Conservation (phyloP, 2,888 invertebrate species). For the Mycalesis mineus region DNA sequence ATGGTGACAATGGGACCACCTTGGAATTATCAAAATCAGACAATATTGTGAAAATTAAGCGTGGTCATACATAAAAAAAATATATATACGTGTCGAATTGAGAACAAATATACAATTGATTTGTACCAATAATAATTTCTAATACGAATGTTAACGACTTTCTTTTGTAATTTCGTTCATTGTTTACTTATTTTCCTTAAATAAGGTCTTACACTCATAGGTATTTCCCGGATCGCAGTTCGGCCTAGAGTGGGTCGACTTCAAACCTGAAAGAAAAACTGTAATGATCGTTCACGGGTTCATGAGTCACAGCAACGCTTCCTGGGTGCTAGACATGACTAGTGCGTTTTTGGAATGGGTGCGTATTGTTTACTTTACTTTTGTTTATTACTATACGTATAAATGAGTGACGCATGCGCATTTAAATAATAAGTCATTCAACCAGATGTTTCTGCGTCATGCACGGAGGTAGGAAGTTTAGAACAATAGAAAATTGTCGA, state of each 20-base stretch:
- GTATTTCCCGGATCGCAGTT: conserved; percentile 67
- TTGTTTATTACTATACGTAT: too few species aligned
- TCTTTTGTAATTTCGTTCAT: too few species aligned
- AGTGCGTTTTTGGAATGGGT: conserved; percentile 78
- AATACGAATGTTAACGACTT: too few species aligned
- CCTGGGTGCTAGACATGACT: conserved; percentile 80
- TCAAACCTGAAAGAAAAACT: conserved; percentile 70
- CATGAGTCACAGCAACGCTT: conserved; percentile 76
- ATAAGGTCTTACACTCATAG: conserved; percentile 42
- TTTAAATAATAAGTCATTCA: neutral
- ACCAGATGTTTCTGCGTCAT: neutral
- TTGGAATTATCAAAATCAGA: too few species aligned
- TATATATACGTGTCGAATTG: too few species aligned
- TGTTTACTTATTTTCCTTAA: neutral
- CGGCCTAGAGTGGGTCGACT: conserved; percentile 78
- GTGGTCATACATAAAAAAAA: too few species aligned
- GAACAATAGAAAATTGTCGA: too few species aligned
- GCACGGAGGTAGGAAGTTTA: too few species aligned
- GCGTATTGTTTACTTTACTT: neutral
- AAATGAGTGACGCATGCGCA: neutral
- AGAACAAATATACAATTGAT: too few species aligned
- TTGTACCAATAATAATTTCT: too few species aligned
- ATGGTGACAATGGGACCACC: too few species aligned
- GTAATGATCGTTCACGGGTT: conserved; percentile 82
- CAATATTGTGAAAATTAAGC: too few species aligned